Conservation (phyloP, 2,113 vertebrate species). For the Glaucomys volans region DNA sequence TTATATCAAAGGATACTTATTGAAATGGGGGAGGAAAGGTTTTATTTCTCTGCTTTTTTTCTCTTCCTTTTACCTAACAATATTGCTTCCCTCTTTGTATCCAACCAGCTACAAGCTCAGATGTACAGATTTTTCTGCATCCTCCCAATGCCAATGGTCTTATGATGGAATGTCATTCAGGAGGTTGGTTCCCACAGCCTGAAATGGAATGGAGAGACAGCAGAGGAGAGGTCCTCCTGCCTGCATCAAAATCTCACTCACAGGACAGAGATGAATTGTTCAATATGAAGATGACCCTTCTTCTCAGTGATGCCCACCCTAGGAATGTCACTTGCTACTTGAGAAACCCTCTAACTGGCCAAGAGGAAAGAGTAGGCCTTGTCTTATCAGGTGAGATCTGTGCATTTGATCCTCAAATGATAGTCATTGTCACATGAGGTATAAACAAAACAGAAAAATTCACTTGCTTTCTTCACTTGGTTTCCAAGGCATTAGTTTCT, state of each 20-base stretch:
- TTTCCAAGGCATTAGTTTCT: background rate
- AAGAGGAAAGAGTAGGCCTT: conserved; percentile 39
- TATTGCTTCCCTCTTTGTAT: background rate
- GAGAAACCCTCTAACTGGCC: conserved; percentile 16
- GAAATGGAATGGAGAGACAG: conserved; percentile 60
- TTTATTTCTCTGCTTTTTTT: background rate
- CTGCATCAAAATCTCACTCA: background rate
- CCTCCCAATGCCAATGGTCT: conserved; percentile 31
- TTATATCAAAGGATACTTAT: background rate
- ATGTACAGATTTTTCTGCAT: background rate
- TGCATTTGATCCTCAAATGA: background rate
- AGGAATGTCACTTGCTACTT: conserved; percentile 4
- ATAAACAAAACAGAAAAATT: background rate
- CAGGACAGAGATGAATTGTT: conserved; percentile 26
- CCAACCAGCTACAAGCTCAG: conserved; percentile 33
- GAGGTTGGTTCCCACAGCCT: conserved; percentile 46
- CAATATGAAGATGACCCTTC: conserved; percentile 44
- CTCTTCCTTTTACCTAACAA: background rate
- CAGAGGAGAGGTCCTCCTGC: background rate
- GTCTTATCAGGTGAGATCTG: conserved; percentile 21
- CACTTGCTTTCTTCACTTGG: conserved; percentile 13
- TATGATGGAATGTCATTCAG: conserved; percentile 37
- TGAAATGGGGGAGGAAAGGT: background rate
- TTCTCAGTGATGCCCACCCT: background rate
- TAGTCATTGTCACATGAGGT: background rate